Base-by-base conservation (phyloP, 2,797 vertebrate species). In the Apodemus agrarius region DNA sequence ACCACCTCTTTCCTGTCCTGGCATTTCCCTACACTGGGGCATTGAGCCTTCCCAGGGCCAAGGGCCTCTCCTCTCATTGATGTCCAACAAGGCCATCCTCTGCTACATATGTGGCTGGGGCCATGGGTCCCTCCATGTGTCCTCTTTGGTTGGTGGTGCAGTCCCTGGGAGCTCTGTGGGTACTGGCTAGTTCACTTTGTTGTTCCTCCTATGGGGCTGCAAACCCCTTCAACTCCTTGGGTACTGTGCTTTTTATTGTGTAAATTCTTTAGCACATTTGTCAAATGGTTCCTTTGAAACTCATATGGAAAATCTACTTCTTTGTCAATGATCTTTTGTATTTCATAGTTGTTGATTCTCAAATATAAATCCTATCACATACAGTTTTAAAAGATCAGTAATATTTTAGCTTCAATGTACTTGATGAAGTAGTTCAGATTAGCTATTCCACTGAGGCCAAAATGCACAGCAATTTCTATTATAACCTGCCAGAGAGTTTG, bases 351-450 rank as follows among this genome's bases (percentile, higher is more conserved):
- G 7, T 67, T 86, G 13, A 24, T 22, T 19, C 93, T 89, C 29
- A 72, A 26, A 54, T 89, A 74, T 63, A 91, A 93, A 79, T 72
- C 2, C 11, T 5, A 81, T 57, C 74, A 49, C 2, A 34, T 54
- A 37, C 37, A 79, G 52, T 93, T 85, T 78, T 59, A 90, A 96
- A 86, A 67, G 34, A 76, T 37, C 90, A 67, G 81, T 90, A 93
- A 63, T 54, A 95, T 34, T 92, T 49, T 34, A 83, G 24, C 3
- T 72, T 69, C 89, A 17, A 93, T 34, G 21, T 76, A 14, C 5
- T 86, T 63, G 29, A 65, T 29, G 81, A 49, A 21, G 74, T 74
- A 89, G 21, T 78, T 93, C n/a, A 79, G 43, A 86, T 24, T 89
- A 86, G 29, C 5, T 16, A 31, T 88, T 34, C 5, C 31, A 79